Evolutionary conservation across 37 sponge, comb jelly and placozoan genomes (phyloP).

Genomic region (Bolinopsis microptera): DNA sequence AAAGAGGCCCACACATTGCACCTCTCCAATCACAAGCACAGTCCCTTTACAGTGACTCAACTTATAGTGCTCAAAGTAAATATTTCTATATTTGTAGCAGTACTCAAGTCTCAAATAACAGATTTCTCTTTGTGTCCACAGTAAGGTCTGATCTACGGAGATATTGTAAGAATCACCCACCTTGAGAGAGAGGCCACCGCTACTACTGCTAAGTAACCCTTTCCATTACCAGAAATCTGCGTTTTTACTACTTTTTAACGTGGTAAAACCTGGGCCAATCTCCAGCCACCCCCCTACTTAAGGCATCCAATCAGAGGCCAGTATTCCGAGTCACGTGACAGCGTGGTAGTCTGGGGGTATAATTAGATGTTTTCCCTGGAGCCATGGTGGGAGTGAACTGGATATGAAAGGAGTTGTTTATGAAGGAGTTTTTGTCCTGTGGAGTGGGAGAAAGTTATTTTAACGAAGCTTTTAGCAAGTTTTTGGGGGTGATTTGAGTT

Average conservation of each 20-base stretch:
- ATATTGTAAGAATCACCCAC: too few relatives aligned
- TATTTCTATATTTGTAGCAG: too few relatives aligned
- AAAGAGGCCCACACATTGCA: too few relatives aligned
- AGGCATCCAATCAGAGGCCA: neutral
- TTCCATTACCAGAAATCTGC: neutral
- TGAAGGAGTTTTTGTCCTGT: too few relatives aligned
- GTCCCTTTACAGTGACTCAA: too few relatives aligned
- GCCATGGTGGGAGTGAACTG: neutral
- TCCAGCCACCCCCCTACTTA: neutral
- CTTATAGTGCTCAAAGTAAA: too few relatives aligned
- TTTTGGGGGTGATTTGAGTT: neutral
- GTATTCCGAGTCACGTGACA: neutral
- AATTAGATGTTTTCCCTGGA: neutral
- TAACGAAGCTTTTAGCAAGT: neutral
- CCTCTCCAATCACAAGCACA: too few relatives aligned
- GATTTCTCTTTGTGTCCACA: too few relatives aligned
- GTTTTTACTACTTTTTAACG: neutral
- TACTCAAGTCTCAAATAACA: too few relatives aligned
- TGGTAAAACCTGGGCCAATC: neutral
- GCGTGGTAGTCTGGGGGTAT: neutral
- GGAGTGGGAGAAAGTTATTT: neutral
- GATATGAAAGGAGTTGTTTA: neutral
- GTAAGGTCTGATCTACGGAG: too few relatives aligned
- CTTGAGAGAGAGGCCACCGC: too few relatives aligned
- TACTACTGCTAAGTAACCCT: neutral